Evolutionary conservation across 2,113 vertebrate species (phyloP).

Genomic region (Uria aalge): DNA sequence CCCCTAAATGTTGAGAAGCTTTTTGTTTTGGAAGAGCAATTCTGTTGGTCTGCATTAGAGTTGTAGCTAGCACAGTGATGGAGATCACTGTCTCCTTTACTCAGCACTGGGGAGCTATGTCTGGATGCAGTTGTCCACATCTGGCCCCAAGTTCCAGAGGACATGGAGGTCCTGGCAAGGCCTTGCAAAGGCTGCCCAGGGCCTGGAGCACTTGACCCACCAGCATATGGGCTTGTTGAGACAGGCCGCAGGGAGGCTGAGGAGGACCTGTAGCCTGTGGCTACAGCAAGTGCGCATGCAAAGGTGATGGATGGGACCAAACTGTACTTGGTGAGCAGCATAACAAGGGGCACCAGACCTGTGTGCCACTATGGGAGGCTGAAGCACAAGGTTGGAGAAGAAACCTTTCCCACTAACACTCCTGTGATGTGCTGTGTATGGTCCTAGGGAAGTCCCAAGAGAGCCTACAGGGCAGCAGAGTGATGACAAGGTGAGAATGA

Average conservation of each 20-base stretch:
- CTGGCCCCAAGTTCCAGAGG: neutral
- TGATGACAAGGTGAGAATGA: neutral
- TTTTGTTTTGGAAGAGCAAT: neutral
- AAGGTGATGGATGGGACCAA: neutral
- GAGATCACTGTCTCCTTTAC: neutral
- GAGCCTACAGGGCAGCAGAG: neutral
- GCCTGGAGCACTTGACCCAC: neutral
- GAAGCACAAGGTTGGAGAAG: neutral
- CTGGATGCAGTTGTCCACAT: neutral
- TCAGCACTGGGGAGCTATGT: neutral
- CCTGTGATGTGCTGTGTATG: neutral
- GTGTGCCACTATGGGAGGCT: neutral
- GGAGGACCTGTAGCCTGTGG: neutral
- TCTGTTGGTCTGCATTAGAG: neutral
- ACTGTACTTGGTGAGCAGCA: neutral
- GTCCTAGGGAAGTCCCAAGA: neutral
- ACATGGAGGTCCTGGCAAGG: neutral
- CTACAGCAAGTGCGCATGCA: neutral
- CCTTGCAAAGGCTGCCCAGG: neutral
- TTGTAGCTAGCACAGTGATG: neutral
- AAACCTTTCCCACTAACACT: neutral
- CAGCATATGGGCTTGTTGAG: neutral
- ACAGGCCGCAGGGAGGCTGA: neutral
- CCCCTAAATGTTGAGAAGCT: neutral
- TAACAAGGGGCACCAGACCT: neutral